phyloP scores from a whole-genome alignment of 2,888 invertebrate genomes.

The Oscheius sp. region DNA sequence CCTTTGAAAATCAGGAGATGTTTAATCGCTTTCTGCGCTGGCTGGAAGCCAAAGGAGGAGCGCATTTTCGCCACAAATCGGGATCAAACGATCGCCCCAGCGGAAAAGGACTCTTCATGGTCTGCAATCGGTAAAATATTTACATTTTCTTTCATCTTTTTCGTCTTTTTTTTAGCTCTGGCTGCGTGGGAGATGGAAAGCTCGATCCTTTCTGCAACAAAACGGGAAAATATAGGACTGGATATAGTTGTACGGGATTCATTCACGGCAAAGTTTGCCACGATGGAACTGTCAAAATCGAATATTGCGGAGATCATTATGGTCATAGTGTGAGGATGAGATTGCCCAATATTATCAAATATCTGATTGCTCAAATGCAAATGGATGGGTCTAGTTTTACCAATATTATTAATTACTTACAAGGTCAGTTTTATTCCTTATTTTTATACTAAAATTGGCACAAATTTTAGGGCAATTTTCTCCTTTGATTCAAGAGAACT shows the following conservation, averaged over 20 bases:
- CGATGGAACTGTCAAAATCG: background rate
- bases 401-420: background rate
- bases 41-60: background rate
- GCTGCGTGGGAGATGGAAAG: background rate
- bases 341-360: background rate
- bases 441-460: background rate
- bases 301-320: background rate
- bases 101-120: background rate
- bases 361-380: background rate
- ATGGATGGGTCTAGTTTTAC: background rate
- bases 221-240: background rate
- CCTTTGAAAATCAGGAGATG: background rate
- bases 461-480: background rate
- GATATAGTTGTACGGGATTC: background rate
- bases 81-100: too few species aligned
- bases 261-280: background rate
- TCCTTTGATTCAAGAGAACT: background rate
- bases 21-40: background rate
- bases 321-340: background rate
- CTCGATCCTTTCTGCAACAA: too few species aligned
- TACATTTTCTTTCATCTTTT: background rate
- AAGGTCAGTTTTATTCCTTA: background rate
- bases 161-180: background rate
- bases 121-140: background rate
- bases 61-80: background rate